Base-by-base conservation (phyloP, 2,797 vertebrate genomes). In the Spondyliosoma cantharus region DNA sequence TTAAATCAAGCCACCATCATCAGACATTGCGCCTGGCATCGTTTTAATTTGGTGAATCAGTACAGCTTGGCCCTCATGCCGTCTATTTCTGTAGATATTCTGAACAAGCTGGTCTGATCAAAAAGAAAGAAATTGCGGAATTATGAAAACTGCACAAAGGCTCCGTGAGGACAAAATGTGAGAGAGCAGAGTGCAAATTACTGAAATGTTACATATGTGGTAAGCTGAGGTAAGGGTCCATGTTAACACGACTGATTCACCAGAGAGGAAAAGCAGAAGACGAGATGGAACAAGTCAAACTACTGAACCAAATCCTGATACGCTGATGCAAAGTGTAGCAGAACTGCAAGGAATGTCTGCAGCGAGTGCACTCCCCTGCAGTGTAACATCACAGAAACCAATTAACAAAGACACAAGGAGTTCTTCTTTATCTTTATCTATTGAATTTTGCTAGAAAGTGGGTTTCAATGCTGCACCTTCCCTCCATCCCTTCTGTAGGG, bases 31-130 rank as follows among this genome's bases (percentile, higher is more conserved):
- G 43, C 2, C 2, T 2, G 4, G 15, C 17, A 64, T 46, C 25
- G 13, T 1, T 24, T 37, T 81, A 11, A 65, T 74, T 66, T 43
- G 42, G 24, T 24, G 68, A 70, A 54, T 46, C 17, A 20, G 5
- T 24, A 5, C 64, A 48, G 60, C 17, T 43, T 53, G 43, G 7
- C 60, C 59, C 73, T 80, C 74, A 73, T 52, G 52, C 58, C 1
- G 22, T 27, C 29, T 15, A 37, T 16, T 16, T 5, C 62, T 67
- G 42, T 5, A 13, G n/a, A 9, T 19, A 43, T 64, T 20, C 19
- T 17, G 17, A 15, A 11, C 5, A 48, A 24, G 43, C 42, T 17
- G 60, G n/a, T 4, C 42, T 66, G 43, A 22, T 37, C 65, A 37
- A 22, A 43, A 19, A 27, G 2, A 22, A 14, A 61, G 3, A 43